These are phyloP conservation scores for Diplodus puntazzo DNA, from an alignment of 2,797 vertebrate genomes.

Conservation along the genomic window DNA sequence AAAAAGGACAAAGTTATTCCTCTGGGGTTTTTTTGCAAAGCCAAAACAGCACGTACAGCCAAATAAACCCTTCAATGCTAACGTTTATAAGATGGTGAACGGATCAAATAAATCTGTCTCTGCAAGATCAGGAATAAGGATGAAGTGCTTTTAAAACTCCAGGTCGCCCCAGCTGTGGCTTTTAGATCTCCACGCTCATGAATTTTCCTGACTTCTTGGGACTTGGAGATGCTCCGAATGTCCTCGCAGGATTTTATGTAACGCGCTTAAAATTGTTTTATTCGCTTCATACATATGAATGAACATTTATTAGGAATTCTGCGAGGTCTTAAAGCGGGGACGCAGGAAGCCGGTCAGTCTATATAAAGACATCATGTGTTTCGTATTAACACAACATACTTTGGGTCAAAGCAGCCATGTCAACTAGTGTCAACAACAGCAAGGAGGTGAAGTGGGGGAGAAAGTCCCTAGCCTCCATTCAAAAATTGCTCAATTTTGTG, in stretches of 20 bases:
- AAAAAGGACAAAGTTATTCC: background rate
- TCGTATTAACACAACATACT: too few species aligned
- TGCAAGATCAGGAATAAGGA: background rate
- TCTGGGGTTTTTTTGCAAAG: background rate
- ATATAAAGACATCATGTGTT: too few species aligned
- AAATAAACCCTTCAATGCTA: background rate
- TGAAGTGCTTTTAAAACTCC: background rate
- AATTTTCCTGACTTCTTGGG: background rate
- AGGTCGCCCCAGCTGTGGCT: too few species aligned
- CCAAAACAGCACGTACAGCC: background rate
- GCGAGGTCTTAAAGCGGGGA: background rate
- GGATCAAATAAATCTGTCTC: background rate
- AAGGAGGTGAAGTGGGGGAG: too few species aligned
- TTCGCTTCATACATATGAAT: background rate
- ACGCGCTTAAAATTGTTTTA: background rate
- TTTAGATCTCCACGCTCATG: background rate
- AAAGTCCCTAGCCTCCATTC: too few species aligned
- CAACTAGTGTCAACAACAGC: too few species aligned
- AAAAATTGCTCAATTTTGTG: too few species aligned
- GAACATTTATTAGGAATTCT: background rate
- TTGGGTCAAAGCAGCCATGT: too few species aligned
- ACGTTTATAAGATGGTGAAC: background rate
- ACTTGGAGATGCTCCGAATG: background rate
- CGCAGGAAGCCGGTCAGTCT: too few species aligned
- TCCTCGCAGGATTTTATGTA: background rate